A percentile compares a stretch with the other conserved stretches of the same genome.
Evolutionary conservation across 2,888 invertebrate species (phyloP).

Genomic region (Drosophila nr. medialis): DNA sequence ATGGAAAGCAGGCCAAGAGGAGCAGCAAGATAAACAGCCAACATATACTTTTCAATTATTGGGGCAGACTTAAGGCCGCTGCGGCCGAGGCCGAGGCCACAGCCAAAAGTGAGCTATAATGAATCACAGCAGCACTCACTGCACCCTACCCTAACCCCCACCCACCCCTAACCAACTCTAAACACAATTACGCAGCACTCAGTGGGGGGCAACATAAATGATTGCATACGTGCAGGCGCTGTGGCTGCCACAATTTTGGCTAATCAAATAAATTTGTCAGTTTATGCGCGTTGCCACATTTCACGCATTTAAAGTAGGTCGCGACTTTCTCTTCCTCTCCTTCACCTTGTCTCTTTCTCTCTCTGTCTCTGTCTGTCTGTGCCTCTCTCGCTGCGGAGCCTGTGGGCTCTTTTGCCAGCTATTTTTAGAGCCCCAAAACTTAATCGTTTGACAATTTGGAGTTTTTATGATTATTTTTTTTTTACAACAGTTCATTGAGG

Average conservation of each 20-base stretch:
- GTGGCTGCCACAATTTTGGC: slow-evolving; percentile 28
- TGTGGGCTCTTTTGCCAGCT: slow-evolving; percentile 12
- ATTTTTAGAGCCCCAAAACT: slow-evolving; percentile 52
- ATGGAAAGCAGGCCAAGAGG: background rate
- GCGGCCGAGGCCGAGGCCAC: slow-evolving; percentile 10
- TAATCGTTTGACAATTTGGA: slow-evolving; percentile 53
- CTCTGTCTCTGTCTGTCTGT: background rate
- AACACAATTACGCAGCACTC: slow-evolving; percentile 45
- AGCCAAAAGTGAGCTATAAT: slow-evolving; percentile 8
- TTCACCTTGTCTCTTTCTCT: background rate
- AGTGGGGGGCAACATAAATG: slow-evolving; percentile 36
- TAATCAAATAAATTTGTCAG: slow-evolving; percentile 69
- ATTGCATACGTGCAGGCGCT: slow-evolving; percentile 61
- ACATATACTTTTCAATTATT: slow-evolving; percentile 27
- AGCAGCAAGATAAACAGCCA: slow-evolving; percentile 27
- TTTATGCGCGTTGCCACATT: slow-evolving; percentile 62
- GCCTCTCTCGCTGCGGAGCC: background rate
- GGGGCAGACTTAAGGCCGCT: slow-evolving; percentile 28
- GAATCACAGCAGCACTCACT: slow-evolving; percentile 24
- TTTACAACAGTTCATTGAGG: slow-evolving; percentile 20
- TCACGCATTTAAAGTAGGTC: slow-evolving; percentile 60
- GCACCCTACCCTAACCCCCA: background rate
- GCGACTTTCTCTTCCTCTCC: background rate
- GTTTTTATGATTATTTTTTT: slow-evolving; percentile 16
- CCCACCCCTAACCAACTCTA: background rate